A percentile compares a stretch with the other conserved stretches of the same genome.
Evolutionary conservation across 2,113 vertebrate genomes (phyloP).

Genomic region (Dunckerocampus dactyliophorus): DNA sequence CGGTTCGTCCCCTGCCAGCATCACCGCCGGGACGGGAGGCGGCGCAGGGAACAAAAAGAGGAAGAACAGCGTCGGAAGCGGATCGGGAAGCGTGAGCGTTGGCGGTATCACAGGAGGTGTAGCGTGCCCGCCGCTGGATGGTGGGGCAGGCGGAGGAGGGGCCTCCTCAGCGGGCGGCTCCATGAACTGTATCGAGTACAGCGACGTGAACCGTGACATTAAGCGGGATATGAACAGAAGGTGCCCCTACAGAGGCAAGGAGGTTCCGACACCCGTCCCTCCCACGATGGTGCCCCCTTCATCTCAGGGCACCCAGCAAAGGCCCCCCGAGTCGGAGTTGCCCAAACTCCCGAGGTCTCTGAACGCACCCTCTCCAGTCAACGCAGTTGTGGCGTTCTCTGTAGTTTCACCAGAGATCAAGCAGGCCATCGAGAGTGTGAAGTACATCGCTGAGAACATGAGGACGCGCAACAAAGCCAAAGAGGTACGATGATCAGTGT

Average conservation of each 20-base stretch:
- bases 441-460: constrained; percentile 92
- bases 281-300: constrained; percentile 46
- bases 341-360: constrained; percentile 52
- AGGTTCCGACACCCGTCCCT: constrained; percentile 67
- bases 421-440: constrained; percentile 81
- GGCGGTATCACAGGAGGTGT: constrained; percentile 60
- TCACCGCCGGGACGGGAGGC: constrained; percentile 32
- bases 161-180: constrained; percentile 46
- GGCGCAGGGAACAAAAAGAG: constrained; percentile 44
- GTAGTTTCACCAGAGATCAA: constrained; percentile 80
- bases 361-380: constrained; percentile 65
- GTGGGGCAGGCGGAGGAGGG: constrained; percentile 41
- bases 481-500: constrained; percentile 78
- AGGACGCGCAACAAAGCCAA: constrained; percentile 86
- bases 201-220: constrained; percentile 60
- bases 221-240: constrained; percentile 60
- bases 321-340: constrained; percentile 51
- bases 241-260: constrained; percentile 66
- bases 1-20: constrained; percentile 43
- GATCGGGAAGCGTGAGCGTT: constrained; percentile 53
- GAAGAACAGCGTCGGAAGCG: constrained; percentile 52
- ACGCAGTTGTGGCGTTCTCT: constrained; percentile 61
- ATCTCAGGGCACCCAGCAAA: constrained; percentile 37
- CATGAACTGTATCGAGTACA: constrained; percentile 66
- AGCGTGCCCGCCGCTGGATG: constrained; percentile 36